phyloP scores from a whole-genome alignment of 2,113 vertebrate species.

The Heterotis niloticus region DNA sequence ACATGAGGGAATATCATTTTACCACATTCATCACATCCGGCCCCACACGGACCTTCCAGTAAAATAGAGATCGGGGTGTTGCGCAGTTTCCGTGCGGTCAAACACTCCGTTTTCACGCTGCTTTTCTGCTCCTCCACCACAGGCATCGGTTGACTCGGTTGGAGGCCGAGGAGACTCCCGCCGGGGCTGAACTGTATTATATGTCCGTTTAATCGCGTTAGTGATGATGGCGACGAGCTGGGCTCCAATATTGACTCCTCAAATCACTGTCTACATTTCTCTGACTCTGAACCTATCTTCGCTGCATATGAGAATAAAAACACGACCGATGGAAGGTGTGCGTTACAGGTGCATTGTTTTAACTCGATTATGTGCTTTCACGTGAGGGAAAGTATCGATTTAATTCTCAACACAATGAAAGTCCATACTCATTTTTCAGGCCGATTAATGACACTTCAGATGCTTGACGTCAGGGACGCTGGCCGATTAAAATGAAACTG shows the following conservation, averaged over 20 bases:
- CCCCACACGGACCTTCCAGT: slow-evolving; percentile 19
- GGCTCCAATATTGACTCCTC: slow-evolving; percentile 30
- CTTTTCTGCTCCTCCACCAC: slow-evolving; percentile 55
- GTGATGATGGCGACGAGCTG: slow-evolving; percentile 40
- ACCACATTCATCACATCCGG: too few relatives aligned
- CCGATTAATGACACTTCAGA: neutral
- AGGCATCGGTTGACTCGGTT: slow-evolving; percentile 44
- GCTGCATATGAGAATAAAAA: slow-evolving; percentile 1
- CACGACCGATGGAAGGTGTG: slow-evolving; percentile 20
- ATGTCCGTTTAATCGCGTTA: slow-evolving; percentile 46
- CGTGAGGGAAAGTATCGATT: slow-evolving; percentile 27
- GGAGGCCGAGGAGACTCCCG: slow-evolving; percentile 41
- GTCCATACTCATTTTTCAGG: neutral
- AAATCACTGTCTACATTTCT: slow-evolving; percentile 12
- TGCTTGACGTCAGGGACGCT: neutral
- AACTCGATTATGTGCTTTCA: slow-evolving; percentile 21
- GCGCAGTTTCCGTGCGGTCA: slow-evolving; percentile 54
- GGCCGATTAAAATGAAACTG: too few relatives aligned
- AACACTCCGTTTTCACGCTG: slow-evolving; percentile 62
- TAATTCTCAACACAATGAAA: neutral
- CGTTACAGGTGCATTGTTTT: slow-evolving; percentile 11
- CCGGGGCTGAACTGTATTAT: slow-evolving; percentile 36
- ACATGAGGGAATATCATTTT: too few relatives aligned
- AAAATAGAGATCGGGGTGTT: slow-evolving; percentile 34
- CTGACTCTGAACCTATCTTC: slow-evolving; percentile 9